phyloP scores from a whole-genome alignment of 2,797 vertebrate species.

The Poecilia picta region DNA sequence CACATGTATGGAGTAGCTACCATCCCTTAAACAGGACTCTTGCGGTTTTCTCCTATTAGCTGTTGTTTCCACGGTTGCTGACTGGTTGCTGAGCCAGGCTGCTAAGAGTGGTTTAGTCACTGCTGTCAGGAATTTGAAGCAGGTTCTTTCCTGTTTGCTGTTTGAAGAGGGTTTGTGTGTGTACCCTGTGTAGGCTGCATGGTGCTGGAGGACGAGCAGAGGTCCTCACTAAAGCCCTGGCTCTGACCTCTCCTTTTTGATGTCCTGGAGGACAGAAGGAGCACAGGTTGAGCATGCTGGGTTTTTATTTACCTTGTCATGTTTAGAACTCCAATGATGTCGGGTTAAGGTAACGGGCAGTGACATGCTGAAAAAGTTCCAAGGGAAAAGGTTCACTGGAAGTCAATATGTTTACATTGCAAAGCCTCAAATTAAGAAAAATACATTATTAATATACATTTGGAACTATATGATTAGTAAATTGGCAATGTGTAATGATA shows the following conservation, averaged over 20 bases:
- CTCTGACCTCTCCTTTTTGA: slow-evolving; percentile 15
- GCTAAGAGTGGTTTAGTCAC: not conserved
- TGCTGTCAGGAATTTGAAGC: slow-evolving; percentile 11
- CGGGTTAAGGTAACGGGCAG: not conserved
- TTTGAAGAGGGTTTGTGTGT: slow-evolving; percentile 6
- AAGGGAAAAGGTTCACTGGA: not conserved
- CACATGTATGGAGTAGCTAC: not conserved
- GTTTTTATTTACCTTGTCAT: not conserved
- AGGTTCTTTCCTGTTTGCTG: not conserved
- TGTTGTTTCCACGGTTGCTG: not conserved
- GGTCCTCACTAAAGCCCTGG: not conserved
- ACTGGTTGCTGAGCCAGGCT: not conserved
- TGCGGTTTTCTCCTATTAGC: not conserved
- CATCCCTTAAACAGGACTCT: not conserved
- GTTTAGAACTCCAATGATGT: not conserved
- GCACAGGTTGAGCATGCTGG: not conserved
- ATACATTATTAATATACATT: not conserved
- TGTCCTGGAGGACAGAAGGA: not conserved
- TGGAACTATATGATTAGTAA: not conserved
- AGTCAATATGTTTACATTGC: not conserved
- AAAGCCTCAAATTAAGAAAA: not conserved
- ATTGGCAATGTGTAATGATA: not conserved
- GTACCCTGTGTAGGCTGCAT: not conserved
- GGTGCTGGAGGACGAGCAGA: slow-evolving; percentile 2
- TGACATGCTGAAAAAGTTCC: not conserved